A percentile compares a stretch with the other conserved stretches of the same genome.
These are phyloP conservation scores for Cyprinella venusta DNA, from an alignment of 2,797 vertebrate genomes.

Conservation along the genomic window DNA sequence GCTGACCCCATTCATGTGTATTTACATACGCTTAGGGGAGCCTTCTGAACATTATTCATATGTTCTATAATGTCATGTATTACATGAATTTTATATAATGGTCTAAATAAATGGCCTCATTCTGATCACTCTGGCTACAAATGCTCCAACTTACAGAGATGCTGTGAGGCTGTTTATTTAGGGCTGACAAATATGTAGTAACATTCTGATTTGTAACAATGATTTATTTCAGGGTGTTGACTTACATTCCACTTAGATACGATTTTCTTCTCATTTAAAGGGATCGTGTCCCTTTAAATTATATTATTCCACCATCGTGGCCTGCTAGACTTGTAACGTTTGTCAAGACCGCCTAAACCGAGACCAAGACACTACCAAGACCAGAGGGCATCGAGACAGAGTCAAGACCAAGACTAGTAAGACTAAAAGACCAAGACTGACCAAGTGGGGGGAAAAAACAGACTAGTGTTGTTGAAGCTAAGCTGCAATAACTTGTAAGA, in stretches of 20 bases:
- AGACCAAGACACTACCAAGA: no score
- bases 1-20: conserved; percentile 56
- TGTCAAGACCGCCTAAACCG: no score
- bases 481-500: no score
- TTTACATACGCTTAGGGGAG: conserved; percentile 58
- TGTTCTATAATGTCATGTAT: conserved; percentile 52
- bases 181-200: neutral
- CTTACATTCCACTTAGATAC: conserved; percentile 4
- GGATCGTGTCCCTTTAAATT: neutral
- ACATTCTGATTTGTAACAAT: conserved; percentile 1
- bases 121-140: neutral
- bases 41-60: conserved; percentile 40
- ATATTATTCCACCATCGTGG: neutral
- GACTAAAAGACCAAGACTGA: no score
- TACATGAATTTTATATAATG: conserved; percentile 53
- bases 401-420: no score
- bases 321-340: no score
- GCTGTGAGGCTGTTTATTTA: conserved; percentile 9
- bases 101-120: neutral
- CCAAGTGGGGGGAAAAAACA: no score
- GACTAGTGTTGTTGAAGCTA: no score
- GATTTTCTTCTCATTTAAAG: conserved; percentile 26
- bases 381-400: no score
- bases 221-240: conserved; percentile 35
- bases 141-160: neutral